Percentiles rank a stretch among this genome's conserved stretches.
Conservation (phyloP, 2,113 vertebrate species). For the Empidonax alnorum region DNA sequence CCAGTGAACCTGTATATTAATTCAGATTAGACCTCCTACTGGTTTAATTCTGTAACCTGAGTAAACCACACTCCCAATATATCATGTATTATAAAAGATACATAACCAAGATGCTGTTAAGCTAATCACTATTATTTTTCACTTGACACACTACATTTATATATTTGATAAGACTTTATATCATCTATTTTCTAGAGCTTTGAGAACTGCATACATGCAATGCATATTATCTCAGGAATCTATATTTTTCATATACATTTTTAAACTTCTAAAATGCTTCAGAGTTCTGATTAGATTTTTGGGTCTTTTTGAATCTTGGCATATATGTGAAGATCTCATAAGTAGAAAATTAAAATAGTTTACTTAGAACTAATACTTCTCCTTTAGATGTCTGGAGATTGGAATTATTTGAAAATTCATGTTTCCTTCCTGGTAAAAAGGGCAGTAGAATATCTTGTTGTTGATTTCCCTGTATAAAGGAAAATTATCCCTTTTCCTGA, state of each 20-base stretch:
- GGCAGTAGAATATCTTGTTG: neutral
- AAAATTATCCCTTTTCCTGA: neutral
- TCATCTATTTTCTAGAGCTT: neutral
- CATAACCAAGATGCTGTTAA: neutral
- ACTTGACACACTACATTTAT: conserved; percentile 28
- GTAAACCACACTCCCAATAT: conserved; percentile 2
- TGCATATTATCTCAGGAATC: neutral
- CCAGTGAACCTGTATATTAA: conserved; percentile 43
- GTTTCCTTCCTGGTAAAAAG: neutral
- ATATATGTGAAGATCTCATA: neutral
- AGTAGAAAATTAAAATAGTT: neutral
- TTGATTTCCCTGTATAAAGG: neutral
- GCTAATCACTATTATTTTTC: conserved; percentile 47
- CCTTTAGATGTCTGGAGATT: neutral
- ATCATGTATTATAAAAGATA: neutral
- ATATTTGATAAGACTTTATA: neutral
- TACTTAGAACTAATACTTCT: neutral
- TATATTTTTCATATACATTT: neutral
- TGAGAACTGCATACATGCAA: neutral
- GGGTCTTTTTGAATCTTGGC: neutral
- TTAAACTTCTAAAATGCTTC: neutral
- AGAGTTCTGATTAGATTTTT: neutral
- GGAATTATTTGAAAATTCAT: neutral
- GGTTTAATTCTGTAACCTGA: conserved; percentile 40
- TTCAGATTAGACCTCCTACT: conserved; percentile 49